A percentile compares a stretch with the other conserved stretches of the same genome.
Conservation (phyloP, 2,888 invertebrate genomes). For the Amaurobius ferox region DNA sequence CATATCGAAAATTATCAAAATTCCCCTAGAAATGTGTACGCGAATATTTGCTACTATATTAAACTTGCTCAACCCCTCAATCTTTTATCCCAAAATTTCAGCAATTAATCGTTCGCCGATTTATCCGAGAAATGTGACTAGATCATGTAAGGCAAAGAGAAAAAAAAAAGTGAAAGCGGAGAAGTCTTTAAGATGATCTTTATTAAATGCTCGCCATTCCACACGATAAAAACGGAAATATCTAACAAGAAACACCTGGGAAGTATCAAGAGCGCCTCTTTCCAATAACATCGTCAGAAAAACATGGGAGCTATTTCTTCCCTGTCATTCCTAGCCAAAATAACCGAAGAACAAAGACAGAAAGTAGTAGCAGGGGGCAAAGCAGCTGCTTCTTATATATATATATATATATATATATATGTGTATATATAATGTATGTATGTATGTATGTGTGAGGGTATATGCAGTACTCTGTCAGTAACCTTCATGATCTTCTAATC, state of each 20-base stretch:
- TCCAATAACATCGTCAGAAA: slow-evolving; percentile 15
- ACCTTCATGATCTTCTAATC: slow-evolving; percentile 38
- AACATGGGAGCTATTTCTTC: slow-evolving; percentile 33
- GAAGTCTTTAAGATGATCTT: neutral
- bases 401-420: too few relatives aligned
- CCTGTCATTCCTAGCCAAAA: slow-evolving; percentile 41
- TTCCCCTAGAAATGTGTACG: too few relatives aligned
- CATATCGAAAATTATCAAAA: too few relatives aligned
- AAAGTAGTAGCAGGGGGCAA: neutral
- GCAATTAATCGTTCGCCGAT: too few relatives aligned
- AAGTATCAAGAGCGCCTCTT: slow-evolving; percentile 17
- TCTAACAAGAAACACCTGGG: slow-evolving; percentile 25
- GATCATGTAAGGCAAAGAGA: too few relatives aligned
- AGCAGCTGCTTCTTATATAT: slow-evolving; percentile 19
- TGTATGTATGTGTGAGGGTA: neutral
- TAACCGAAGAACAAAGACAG: slow-evolving; percentile 23
- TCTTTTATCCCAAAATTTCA: too few relatives aligned
- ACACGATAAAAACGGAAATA: neutral
- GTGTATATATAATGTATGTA: too few relatives aligned
- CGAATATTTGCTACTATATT: too few relatives aligned
- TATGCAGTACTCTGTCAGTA: slow-evolving; percentile 32
- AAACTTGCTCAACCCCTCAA: too few relatives aligned
- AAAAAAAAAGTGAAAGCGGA: too few relatives aligned
- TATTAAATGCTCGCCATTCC: slow-evolving; percentile 9
- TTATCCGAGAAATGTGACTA: too few relatives aligned